Base-by-base conservation (phyloP, 1,140 invertebrate genomes). In the Drosophila carrolli region DNA sequence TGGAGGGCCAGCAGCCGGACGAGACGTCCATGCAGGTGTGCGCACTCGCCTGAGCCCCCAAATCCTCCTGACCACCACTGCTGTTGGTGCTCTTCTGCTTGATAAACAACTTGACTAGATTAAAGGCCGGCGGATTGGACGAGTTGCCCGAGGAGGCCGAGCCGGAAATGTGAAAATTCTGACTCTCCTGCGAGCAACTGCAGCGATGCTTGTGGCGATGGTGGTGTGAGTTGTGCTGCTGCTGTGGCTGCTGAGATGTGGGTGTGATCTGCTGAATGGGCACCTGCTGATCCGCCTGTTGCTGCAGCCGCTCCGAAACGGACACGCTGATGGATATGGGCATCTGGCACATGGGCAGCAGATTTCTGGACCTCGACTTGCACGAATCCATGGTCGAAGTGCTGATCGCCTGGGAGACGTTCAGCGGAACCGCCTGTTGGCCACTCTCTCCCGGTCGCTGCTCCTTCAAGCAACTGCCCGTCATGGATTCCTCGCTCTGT, bases 51-150 rank as follows among this genome's bases (percentile, higher is more conserved):
- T 84, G 71, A 13, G 61, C 73, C 0, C 43, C 48, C 23, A 75
- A 27, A 56, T 90, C 83, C 58, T 94, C 93, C 37, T 68, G 55
- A 95, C 95, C 11, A 95, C 95, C 70, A 47, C 75, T 95, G 63
- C 81, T 95, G 61, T 72, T 90, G 62, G 55, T 89, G 89, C 96
- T 97, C 91, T 97, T 97, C 88, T 97, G 97, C 92, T 97, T 97
- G 94, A 98, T 97, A 88, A 97, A 98, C 41, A 97, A 92, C 92
- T 96, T 96, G n/a, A 98, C 96, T 75, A 98, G 94, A 92, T 96
- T 97, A 85, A 97, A 95, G 13, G 92, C 92, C 53, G 92, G 91
- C 75, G 88, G 91, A 86, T 92, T 92, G 48, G 81, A 86, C 48
- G 81, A 86, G 51, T 89, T 91, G 46, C 84, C 88, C 35, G 91